phyloP scores from a whole-genome alignment of 1,140 invertebrate species.

The Vollenhovia emeryi region DNA sequence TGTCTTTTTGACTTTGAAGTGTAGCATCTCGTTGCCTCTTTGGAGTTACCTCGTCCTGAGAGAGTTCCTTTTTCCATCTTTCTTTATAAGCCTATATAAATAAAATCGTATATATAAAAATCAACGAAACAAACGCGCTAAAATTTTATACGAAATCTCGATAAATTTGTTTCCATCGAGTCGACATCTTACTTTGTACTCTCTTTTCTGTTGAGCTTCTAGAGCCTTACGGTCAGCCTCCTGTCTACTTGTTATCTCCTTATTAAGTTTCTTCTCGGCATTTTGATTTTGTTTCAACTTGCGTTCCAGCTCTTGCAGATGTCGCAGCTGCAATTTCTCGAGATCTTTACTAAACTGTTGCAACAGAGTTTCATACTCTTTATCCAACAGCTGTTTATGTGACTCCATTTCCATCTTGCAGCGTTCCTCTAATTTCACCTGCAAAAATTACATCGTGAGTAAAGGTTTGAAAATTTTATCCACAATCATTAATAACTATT shows the following conservation, averaged over 20 bases:
- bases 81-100: slow-evolving; percentile 93
- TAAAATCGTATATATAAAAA: background rate
- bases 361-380: slow-evolving; percentile 97
- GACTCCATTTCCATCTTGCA: slow-evolving; percentile 98
- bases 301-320: slow-evolving; percentile 95
- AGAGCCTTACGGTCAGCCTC: slow-evolving; percentile 96
- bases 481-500: background rate
- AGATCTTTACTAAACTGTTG: slow-evolving; percentile 96
- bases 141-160: background rate
- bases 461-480: background rate
- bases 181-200: slow-evolving; percentile 92
- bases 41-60: slow-evolving; percentile 95
- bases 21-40: slow-evolving; percentile 96
- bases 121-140: slow-evolving; percentile 3
- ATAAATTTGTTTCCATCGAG: background rate
- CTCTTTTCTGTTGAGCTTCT: slow-evolving; percentile 96
- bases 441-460: background rate
- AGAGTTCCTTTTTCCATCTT: slow-evolving; percentile 96
- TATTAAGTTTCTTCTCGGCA: slow-evolving; percentile 96
- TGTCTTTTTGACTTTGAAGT: slow-evolving; percentile 96
- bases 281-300: slow-evolving; percentile 95
- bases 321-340: slow-evolving; percentile 94
- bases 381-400: slow-evolving; percentile 97
- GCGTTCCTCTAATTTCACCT: slow-evolving; percentile 95
- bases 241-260: slow-evolving; percentile 95